Percentiles rank a stretch among this genome's conserved stretches.
Conservation (phyloP, 2,888 invertebrate genomes). For the Smittia sp. region DNA sequence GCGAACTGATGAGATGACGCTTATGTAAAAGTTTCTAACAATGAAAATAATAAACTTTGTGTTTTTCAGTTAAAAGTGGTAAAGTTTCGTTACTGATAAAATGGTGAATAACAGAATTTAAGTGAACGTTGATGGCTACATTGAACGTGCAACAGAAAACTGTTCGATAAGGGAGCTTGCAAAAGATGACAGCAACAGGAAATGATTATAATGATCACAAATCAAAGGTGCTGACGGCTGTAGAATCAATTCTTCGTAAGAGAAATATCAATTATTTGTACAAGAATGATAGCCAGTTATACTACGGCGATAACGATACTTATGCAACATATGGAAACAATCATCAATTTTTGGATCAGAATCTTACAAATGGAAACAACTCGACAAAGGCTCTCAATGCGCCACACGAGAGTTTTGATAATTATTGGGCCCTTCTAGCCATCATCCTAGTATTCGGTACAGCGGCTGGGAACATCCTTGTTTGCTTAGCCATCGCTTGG, state of each 20-base stretch:
- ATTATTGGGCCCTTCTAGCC: slow-evolving; percentile 82
- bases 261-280: slow-evolving; percentile 1
- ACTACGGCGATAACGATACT: neutral
- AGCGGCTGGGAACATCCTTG: slow-evolving; percentile 88
- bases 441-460: slow-evolving; percentile 77
- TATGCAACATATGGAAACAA: slow-evolving; percentile 15
- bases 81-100: too few relatives aligned
- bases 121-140: too few relatives aligned
- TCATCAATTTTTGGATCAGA: slow-evolving; percentile 10
- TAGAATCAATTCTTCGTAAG: slow-evolving; percentile 10
- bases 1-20: too few relatives aligned
- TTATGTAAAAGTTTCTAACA: too few relatives aligned
- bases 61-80: too few relatives aligned
- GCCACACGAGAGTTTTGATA: slow-evolving; percentile 53
- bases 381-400: neutral
- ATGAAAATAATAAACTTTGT: too few relatives aligned
- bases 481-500: slow-evolving; percentile 88
- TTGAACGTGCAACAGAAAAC: too few relatives aligned
- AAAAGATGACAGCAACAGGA: neutral
- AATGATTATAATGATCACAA: slow-evolving; percentile 11
- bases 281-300: neutral
- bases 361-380: neutral
- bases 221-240: slow-evolving; percentile 30
- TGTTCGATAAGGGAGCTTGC: too few relatives aligned
- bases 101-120: too few relatives aligned